Base-by-base conservation (phyloP, 2,888 invertebrate species). In the Oxyteleia sp. region DNA sequence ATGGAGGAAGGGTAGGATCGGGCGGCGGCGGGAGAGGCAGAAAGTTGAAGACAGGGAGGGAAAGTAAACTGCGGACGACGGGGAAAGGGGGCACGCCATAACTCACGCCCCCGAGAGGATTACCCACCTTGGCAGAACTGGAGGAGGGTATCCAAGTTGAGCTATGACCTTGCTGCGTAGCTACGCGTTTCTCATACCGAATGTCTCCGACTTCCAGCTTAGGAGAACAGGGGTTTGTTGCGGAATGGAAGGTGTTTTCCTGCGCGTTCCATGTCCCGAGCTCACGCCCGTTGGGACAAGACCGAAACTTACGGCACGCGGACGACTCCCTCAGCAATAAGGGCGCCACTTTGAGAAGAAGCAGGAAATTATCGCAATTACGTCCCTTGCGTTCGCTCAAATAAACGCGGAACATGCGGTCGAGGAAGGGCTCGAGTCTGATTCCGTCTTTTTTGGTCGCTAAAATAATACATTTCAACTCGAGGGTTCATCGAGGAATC, bases 71-170 rank as follows among this genome's bases (percentile, higher is more conserved):
- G 57, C 66, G 84, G 78, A 74, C 26, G 57, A 82, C 82, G 80
- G 76, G 71, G 81, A 84, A 87, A 86, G 88, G 87, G 87, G 86
- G 82, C 78, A 74, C 82, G 88, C 89, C 85, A 90, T 92, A 92
- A 93, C 93, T 93, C 93, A 93, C 93, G 93, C 93, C 93, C 93
- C 93, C 93, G 91, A 93, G 93, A 93, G 93, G 93, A 93, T 93
- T 93, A 93, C 93, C 93, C 92, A 91, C 92, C 93, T 92, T 89
- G 90, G 90, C 89, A 89, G 89, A 88, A 86, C 88, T 88, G 88
- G 89, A 88, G 89, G 88, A 89, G 90, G 87, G 90, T 87, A 87
- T 85, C 90, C 91, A 87, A 90, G 90, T 91, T 93, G 93, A 93
- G 92, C 93, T 93, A 93, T 92, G 93, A 89, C 91, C 90, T 93